phyloP scores from a whole-genome alignment of 2,797 vertebrate species.

The Melanotaenia maccullochi region DNA sequence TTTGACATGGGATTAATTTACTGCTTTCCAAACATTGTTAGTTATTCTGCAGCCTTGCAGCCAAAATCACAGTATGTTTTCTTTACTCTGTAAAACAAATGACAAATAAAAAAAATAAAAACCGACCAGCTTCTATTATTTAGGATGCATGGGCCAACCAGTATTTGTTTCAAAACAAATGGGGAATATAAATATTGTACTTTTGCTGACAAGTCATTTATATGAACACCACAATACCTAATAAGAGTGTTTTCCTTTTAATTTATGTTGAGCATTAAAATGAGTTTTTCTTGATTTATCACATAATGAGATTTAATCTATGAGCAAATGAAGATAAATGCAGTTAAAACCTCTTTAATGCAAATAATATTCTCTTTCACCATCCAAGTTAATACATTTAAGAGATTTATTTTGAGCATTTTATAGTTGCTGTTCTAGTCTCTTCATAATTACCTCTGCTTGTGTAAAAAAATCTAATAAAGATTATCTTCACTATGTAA shows the following conservation, averaged over 20 bases:
- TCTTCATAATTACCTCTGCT: not conserved
- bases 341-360: not conserved
- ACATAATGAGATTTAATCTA: constrained; percentile 15
- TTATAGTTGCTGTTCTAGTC: not conserved
- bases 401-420: constrained; percentile 2
- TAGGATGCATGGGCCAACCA: not conserved
- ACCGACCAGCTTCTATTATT: not conserved
- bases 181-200: not conserved
- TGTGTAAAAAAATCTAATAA: constrained; percentile 11
- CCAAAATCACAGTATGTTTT: not conserved
- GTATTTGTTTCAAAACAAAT: not conserved
- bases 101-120: not conserved
- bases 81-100: not conserved
- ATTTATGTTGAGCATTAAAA: not conserved
- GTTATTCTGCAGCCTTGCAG: not conserved
- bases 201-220: not conserved
- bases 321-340: constrained; percentile 11
- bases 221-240: not conserved
- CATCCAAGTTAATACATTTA: not conserved
- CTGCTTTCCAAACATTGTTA: not conserved
- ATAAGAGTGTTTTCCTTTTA: not conserved
- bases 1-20: not conserved
- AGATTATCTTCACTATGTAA: not conserved
- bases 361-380: not conserved
- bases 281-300: constrained; percentile 8